Conservation (phyloP, 2,113 vertebrate species). For the Neopipo cinnamomea region DNA sequence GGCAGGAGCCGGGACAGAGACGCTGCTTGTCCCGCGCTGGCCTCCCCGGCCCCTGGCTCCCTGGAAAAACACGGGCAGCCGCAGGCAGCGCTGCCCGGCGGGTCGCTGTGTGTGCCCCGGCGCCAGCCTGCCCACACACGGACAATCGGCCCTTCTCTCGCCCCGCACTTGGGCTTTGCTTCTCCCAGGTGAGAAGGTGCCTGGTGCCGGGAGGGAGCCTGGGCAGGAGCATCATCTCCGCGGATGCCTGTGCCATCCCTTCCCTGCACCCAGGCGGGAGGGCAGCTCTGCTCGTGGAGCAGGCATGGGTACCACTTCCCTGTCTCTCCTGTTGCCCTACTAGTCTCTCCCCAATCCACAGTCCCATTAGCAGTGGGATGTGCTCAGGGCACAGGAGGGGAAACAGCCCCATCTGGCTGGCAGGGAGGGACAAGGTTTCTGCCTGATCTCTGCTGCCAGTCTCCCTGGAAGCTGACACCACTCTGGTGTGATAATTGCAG, state of each 20-base stretch:
- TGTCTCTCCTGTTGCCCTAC: fast-evolving
- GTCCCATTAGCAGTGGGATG: fast-evolving
- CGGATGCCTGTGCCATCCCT: background rate
- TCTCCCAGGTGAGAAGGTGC: background rate
- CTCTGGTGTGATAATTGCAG: background rate
- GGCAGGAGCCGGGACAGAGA: background rate
- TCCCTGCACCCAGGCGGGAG: background rate
- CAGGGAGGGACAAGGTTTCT: background rate
- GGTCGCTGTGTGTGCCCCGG: background rate
- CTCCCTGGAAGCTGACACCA: background rate
- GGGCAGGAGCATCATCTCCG: background rate
- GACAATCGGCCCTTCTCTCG: background rate
- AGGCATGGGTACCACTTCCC: background rate
- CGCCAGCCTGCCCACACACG: background rate
- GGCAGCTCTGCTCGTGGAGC: background rate
- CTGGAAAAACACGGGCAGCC: background rate
- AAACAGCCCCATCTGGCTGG: background rate
- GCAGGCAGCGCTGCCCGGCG: background rate
- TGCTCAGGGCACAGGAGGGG: background rate
- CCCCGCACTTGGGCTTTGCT: background rate
- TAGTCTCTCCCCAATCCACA: background rate
- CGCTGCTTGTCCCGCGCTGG: background rate
- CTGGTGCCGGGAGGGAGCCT: background rate
- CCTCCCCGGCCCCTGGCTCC: background rate
- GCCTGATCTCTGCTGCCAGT: background rate